Evolutionary conservation across 64 coral and sea anemone genomes (phyloP), one percentile per base, ranked within the genome.

Genomic region (Cladopsammia gracilis): DNA sequence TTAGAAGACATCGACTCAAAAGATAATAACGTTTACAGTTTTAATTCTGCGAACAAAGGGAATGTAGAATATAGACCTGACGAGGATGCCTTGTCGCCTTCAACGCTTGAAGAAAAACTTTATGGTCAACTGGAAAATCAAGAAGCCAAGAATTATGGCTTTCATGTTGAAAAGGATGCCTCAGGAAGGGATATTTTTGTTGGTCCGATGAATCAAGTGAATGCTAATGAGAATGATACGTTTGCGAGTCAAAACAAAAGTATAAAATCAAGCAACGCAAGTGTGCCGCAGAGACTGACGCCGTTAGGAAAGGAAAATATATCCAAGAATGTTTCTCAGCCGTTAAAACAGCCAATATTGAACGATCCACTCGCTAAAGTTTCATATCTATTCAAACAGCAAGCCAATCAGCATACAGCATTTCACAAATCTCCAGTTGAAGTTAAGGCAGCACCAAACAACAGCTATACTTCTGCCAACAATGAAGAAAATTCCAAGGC

Each of bases 311-410:
- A 49, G 50, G 19, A 22, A 77, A 49, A 54, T 10, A 54, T 12
- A 54, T 24, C 23, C 22, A 77, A 22, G 22, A 54, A 20, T 24
- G 48, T 46, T 70, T 7, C 7, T 5, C 44, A 0, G 11, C 79
- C 58, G 14, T 16, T 83, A 47, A 9, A 50, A 64, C 2, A 67
- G 18, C 45, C 24, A 50, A 5, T 66, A 51, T 24, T 66, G 12
- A 84, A 25, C 42, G 80, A 84, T 15, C 80, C 80, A 48, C 34
- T 84, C 19, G 46, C 62, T n/a, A 68, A 84, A 68, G 80, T 67
- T 22, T 67, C 80, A 24, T 84, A 84, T 47, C 9, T 64, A 62
- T 62, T 84, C 64, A 84, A 68, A 43, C 80, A 50, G 49, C 14
- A 25, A 50, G 45, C 19, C 12, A 48, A 46, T 48, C 16, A 11